phyloP scores from a whole-genome alignment of 2,888 invertebrate genomes.

The Sesia apiformis region DNA sequence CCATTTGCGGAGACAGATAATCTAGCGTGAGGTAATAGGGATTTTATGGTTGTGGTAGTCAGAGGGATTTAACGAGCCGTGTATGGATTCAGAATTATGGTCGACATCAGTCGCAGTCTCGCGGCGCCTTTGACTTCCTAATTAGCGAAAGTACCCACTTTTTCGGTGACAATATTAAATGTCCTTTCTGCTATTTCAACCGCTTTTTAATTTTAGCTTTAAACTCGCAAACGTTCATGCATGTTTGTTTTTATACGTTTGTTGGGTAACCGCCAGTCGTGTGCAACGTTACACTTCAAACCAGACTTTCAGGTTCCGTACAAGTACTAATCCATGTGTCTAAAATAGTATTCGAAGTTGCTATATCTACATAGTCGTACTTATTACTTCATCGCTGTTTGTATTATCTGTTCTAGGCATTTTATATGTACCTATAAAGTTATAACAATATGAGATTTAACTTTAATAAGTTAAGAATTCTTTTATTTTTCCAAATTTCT shows the following conservation, averaged over 20 bases:
- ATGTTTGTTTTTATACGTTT: slow-evolving; percentile 3
- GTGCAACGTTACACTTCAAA: slow-evolving; percentile 16
- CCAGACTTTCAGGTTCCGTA: not conserved
- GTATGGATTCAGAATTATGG: slow-evolving; percentile 24
- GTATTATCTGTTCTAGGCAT: no score
- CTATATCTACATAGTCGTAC: no score
- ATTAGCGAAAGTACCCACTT: slow-evolving; percentile 23
- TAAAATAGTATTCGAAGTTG: not conserved
- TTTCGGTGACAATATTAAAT: not conserved
- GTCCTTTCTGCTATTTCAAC: not conserved
- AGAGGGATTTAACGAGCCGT: slow-evolving; percentile 13
- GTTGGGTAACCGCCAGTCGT: slow-evolving; percentile 19
- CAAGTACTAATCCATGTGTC: not conserved
- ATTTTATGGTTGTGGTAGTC: slow-evolving; percentile 22
- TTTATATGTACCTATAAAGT: no score
- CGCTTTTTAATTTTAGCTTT: not conserved
- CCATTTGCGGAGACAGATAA: slow-evolving; percentile 31
- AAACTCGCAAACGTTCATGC: not conserved
- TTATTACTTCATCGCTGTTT: no score
- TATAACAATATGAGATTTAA: no score
- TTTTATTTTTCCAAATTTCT: no score
- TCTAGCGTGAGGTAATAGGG: slow-evolving; percentile 25
- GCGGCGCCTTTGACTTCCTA: slow-evolving; percentile 40
- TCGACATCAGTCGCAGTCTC: slow-evolving; percentile 23
- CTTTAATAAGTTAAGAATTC: no score